Percentiles rank a stretch among this genome's conserved stretches.
Evolutionary conservation across 2,113 vertebrate genomes (phyloP).

Genomic region (Cyanocitta stelleri): DNA sequence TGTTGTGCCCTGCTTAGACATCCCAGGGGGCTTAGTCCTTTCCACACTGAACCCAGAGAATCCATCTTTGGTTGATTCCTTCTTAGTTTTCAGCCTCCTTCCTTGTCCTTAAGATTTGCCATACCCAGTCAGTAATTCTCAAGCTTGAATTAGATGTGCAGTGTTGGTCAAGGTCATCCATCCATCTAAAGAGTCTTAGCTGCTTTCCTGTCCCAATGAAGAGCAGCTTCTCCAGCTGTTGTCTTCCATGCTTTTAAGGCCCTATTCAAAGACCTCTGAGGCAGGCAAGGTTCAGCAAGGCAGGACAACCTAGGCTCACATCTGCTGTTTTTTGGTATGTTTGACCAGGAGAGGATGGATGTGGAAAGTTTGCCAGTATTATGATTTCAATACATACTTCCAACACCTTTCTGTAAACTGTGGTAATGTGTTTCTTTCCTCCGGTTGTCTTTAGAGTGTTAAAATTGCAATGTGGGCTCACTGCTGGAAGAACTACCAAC

Average conservation of each 20-base stretch:
- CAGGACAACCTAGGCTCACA: background rate
- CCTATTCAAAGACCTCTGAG: background rate
- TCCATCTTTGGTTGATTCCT: background rate
- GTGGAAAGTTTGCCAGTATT: background rate
- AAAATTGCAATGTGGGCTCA: background rate
- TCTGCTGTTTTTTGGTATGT: background rate
- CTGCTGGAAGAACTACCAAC: background rate
- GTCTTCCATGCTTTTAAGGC: background rate
- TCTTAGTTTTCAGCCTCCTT: background rate
- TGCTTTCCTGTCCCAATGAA: background rate
- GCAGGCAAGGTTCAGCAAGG: background rate
- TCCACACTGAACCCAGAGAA: background rate
- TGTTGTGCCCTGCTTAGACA: background rate
- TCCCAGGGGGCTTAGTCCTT: background rate
- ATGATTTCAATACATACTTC: background rate
- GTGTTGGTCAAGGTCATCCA: background rate
- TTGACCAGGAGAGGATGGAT: background rate
- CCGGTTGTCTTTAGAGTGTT: background rate
- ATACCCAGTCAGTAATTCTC: background rate
- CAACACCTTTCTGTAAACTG: background rate
- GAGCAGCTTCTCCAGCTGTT: background rate
- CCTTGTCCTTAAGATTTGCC: background rate
- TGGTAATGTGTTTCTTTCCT: background rate
- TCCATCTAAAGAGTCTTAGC: background rate
- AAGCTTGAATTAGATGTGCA: background rate